Percentiles rank a stretch among this genome's conserved stretches.
Conservation (phyloP, 2,113 vertebrate genomes). For the Clinocottus analis region DNA sequence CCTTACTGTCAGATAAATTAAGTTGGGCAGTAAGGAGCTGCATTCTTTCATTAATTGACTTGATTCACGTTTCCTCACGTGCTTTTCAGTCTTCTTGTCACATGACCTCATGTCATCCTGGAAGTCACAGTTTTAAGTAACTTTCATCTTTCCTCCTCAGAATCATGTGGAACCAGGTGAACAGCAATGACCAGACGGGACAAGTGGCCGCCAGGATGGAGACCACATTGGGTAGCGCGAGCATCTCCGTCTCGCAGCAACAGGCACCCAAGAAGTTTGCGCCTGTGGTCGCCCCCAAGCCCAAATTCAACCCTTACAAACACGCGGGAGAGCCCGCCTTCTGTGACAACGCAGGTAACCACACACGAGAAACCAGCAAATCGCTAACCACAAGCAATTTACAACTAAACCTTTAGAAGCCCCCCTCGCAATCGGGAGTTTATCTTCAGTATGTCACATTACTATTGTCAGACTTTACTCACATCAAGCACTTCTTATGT, state of each 20-base stretch:
- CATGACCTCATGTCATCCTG: background rate
- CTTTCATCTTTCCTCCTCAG: constrained; percentile 49
- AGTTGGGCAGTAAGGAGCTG: background rate
- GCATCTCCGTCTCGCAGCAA: constrained; percentile 94
- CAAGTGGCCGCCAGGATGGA: constrained; percentile 95
- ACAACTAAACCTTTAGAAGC: background rate
- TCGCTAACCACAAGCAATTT: background rate
- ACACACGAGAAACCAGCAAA: background rate
- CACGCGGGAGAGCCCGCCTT: constrained; percentile 59
- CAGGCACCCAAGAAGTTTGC: constrained; percentile 96
- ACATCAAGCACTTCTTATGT: background rate
- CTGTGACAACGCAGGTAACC: constrained; percentile 77
- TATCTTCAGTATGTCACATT: background rate
- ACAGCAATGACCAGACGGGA: constrained; percentile 85
- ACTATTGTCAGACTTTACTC: background rate
- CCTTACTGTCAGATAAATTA: background rate
- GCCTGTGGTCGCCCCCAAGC: constrained; percentile 95
- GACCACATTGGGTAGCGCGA: constrained; percentile 93
- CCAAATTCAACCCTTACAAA: constrained; percentile 96
- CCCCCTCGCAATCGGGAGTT: background rate
- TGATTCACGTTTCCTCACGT: background rate
- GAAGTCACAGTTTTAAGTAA: background rate
- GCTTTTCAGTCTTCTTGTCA: background rate
- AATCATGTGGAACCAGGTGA: constrained; percentile 91
- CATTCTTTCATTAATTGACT: background rate